Conservation (phyloP, 1,140 invertebrate genomes). For the Ceratina japonica region DNA sequence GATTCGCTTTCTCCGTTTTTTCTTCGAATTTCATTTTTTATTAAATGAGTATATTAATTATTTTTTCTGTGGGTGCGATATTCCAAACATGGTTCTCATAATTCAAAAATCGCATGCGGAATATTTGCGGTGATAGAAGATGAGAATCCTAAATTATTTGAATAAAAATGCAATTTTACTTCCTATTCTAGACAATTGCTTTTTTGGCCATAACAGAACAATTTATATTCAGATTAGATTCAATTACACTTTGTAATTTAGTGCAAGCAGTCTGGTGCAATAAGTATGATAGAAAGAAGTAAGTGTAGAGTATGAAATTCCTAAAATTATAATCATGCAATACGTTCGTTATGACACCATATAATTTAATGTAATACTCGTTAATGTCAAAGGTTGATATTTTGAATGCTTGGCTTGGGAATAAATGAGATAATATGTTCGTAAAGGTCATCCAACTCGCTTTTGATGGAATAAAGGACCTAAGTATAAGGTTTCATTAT, state of each 20-base stretch:
- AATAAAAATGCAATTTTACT: constrained; percentile 23
- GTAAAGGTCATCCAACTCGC: neutral
- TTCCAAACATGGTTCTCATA: neutral
- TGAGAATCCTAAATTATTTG: neutral
- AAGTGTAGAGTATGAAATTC: neutral
- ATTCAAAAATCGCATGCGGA: neutral
- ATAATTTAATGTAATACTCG: neutral
- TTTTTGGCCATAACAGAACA: constrained; percentile 27
- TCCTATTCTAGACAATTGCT: constrained; percentile 2
- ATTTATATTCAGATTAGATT: constrained; percentile 1
- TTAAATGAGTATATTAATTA: too few relatives aligned
- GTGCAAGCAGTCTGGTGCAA: too few relatives aligned
- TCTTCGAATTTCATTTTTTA: neutral
- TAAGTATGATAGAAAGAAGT: too few relatives aligned
- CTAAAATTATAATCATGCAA: neutral
- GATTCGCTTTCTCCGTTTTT: neutral
- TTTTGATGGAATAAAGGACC: neutral
- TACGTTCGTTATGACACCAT: neutral
- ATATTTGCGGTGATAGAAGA: neutral
- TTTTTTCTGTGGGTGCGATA: neutral
- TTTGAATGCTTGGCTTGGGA: neutral
- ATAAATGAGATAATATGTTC: neutral
- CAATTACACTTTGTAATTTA: too few relatives aligned
- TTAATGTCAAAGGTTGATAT: neutral
- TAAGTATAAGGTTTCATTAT: too few relatives aligned